Conservation (phyloP, 2,113 vertebrate genomes). For the Psittacara wagleri region DNA sequence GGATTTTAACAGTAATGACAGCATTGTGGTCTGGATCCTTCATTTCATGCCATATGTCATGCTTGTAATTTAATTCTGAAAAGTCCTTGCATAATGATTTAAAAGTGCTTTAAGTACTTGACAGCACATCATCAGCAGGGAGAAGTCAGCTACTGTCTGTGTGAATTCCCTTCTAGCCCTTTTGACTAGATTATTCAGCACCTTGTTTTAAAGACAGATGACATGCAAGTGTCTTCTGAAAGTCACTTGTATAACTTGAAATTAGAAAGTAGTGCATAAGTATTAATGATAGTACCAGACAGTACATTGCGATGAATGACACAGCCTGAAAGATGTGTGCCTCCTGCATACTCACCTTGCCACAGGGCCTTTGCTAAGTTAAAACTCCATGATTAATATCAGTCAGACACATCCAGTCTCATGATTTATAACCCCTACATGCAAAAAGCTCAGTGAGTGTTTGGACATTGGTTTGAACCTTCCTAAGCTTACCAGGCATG, state of each 20-base stretch:
- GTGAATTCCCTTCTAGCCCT: constrained; percentile 41
- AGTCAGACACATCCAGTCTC: background rate
- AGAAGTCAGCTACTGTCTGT: constrained; percentile 23
- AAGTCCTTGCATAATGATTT: constrained; percentile 58
- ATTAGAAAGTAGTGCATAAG: background rate
- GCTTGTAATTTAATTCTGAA: constrained; percentile 51
- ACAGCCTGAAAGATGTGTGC: background rate
- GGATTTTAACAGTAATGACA: constrained; percentile 42
- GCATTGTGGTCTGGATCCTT: constrained; percentile 47
- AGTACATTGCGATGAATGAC: background rate
- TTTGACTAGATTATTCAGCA: constrained; percentile 56
- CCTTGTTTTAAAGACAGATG: constrained; percentile 53
- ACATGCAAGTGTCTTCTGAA: constrained; percentile 16
- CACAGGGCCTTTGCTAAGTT: background rate
- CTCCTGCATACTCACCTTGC: background rate
- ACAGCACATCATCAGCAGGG: constrained; percentile 22
- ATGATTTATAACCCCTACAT: rapidly evolving
- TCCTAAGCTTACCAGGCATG: background rate
- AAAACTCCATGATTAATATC: rapidly evolving
- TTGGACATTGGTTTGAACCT: background rate
- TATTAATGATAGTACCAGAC: background rate
- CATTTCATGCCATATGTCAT: constrained; percentile 55
- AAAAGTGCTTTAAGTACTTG: constrained; percentile 46
- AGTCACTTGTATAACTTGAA: background rate
- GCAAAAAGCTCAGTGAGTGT: background rate